phyloP scores from a whole-genome alignment of 1,140 invertebrate genomes.

The Drosophila sechellia region DNA sequence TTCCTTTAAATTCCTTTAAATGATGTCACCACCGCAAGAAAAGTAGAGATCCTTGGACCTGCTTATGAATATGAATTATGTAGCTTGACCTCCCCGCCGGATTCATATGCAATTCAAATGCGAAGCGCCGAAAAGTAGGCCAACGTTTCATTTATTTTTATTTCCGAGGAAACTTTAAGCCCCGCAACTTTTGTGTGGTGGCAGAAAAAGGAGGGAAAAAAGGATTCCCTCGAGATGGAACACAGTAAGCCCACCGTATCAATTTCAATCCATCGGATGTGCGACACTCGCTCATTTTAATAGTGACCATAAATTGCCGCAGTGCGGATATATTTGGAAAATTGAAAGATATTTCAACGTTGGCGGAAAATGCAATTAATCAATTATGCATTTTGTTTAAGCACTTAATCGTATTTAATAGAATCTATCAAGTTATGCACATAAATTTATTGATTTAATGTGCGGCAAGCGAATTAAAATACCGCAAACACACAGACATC shows the following conservation, averaged over 20 bases:
- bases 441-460: slow-evolving; percentile 72
- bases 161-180: not conserved
- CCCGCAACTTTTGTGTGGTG: slow-evolving; percentile 1
- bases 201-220: not conserved
- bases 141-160: slow-evolving; percentile 2
- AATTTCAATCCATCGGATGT: slow-evolving; percentile 22
- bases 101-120: slow-evolving; percentile 43
- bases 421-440: slow-evolving; percentile 58
- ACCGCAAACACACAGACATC: slow-evolving; percentile 19
- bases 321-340: slow-evolving; percentile 10
- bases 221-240: not conserved
- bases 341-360: slow-evolving; percentile 32
- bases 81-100: slow-evolving; percentile 24
- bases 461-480: slow-evolving; percentile 54
- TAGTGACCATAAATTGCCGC: slow-evolving; percentile 32
- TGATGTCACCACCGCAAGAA: not conserved
- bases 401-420: slow-evolving; percentile 60
- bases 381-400: slow-evolving; percentile 57
- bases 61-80: slow-evolving; percentile 18
- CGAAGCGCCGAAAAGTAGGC: slow-evolving; percentile 22
- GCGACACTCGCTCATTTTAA: slow-evolving; percentile 37
- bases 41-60: slow-evolving; percentile 3
- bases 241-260: slow-evolving; percentile 3
- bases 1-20: not conserved
- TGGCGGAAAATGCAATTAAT: slow-evolving; percentile 51